Conservation (phyloP, 2,113 vertebrate species). For the Quiscalus mexicanus region DNA sequence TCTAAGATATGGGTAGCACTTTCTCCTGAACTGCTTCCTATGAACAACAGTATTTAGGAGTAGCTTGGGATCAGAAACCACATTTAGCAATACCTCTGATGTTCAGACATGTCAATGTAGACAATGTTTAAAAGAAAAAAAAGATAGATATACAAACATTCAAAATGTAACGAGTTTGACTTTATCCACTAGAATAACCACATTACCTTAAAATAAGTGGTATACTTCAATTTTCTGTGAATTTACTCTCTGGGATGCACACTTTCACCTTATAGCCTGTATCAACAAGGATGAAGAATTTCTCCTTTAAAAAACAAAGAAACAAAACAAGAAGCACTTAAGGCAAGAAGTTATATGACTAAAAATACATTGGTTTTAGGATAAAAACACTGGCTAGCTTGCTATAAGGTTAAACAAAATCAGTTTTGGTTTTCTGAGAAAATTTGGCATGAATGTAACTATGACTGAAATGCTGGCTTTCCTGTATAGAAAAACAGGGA, state of each 20-base stretch:
- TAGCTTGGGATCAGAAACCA: neutral
- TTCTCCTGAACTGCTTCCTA: neutral
- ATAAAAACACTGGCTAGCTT: neutral
- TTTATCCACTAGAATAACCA: neutral
- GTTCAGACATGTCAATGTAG: neutral
- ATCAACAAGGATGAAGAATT: neutral
- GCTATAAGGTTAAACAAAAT: neutral
- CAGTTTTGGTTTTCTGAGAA: neutral
- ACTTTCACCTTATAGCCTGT: neutral
- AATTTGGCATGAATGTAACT: neutral
- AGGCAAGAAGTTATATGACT: neutral
- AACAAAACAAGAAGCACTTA: neutral
- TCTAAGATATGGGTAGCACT: neutral
- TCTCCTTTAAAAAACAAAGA: neutral
- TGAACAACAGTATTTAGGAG: neutral
- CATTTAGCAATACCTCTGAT: neutral
- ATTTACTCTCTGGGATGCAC: neutral
- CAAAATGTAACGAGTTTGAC: neutral
- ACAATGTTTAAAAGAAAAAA: neutral
- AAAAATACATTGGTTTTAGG: neutral
- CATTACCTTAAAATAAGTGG: neutral
- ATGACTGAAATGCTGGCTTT: neutral
- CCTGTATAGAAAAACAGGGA: neutral
- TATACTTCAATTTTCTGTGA: neutral
- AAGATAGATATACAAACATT: neutral